Percentiles rank a stretch among this genome's conserved stretches.
Conservation (phyloP, 2,113 vertebrate genomes). For the Oreotrochilus melanogaster region DNA sequence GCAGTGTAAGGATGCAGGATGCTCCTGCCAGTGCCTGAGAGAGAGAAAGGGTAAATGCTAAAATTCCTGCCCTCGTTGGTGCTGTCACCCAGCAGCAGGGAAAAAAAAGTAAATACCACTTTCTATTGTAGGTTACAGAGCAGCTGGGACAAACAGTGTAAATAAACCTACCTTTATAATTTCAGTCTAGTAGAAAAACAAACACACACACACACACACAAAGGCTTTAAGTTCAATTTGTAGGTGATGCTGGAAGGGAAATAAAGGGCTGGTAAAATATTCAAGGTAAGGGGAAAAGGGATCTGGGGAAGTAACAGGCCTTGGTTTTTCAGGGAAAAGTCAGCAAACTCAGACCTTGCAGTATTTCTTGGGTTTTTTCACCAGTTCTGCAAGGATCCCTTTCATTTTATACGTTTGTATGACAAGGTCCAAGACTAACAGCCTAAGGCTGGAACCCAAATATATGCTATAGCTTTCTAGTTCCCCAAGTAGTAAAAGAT, state of each 20-base stretch:
- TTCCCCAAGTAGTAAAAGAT: background rate
- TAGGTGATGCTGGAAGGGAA: background rate
- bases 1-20: background rate
- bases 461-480: fast-evolving
- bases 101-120: background rate
- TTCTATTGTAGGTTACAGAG: background rate
- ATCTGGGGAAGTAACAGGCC: background rate
- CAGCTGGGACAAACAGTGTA: background rate
- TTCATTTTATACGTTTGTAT: background rate
- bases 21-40: no score
- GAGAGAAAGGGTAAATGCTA: no score
- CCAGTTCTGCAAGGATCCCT: background rate
- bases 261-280: background rate
- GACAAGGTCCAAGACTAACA: background rate
- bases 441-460: background rate
- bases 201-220: no score
- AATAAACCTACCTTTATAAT: background rate
- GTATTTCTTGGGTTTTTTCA: background rate
- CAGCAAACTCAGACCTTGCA: background rate
- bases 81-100: background rate
- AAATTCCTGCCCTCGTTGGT: no score
- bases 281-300: background rate
- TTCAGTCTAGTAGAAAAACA: background rate
- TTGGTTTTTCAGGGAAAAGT: background rate
- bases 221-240: background rate